phyloP scores from a whole-genome alignment of 1,140 invertebrate genomes.

The Brachionus manjavacas region DNA sequence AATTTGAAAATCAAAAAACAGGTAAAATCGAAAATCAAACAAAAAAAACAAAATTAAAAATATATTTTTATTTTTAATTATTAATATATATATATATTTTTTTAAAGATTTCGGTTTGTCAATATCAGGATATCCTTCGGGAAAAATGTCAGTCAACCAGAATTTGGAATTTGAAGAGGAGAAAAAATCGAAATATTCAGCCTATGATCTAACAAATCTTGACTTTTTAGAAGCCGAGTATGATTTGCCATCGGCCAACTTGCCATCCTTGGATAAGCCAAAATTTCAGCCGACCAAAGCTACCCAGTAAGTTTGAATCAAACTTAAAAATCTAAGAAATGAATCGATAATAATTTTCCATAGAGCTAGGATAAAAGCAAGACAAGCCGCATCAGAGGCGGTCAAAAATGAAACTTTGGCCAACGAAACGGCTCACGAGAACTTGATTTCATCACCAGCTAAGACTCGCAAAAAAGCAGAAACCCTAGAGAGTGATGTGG shows the following conservation, averaged over 20 bases:
- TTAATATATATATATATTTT: neutral
- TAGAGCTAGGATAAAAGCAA: slow-evolving; percentile 29
- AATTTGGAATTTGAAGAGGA: neutral
- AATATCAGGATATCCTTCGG: slow-evolving; percentile 17
- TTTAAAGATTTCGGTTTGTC: slow-evolving; percentile 32
- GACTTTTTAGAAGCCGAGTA: neutral
- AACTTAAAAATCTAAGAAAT: neutral
- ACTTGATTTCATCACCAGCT: neutral
- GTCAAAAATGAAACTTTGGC: slow-evolving; percentile 48
- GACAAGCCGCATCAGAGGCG: neutral
- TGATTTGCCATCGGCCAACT: neutral
- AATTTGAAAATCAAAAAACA: neutral
- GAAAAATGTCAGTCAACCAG: neutral
- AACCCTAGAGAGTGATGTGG: slow-evolving; percentile 51
- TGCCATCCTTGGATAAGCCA: slow-evolving; percentile 23
- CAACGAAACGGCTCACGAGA: slow-evolving; percentile 46
- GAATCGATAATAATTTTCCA: no score
- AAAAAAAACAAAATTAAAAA: neutral
- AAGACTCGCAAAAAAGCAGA: slow-evolving; percentile 49
- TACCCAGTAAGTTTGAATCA: neutral
- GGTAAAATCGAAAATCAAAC: neutral
- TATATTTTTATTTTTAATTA: no score
- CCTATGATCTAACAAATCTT: neutral
- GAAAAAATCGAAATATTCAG: neutral
- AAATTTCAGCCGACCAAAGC: slow-evolving; percentile 37